Percentiles rank a stretch among this genome's conserved stretches.
Evolutionary conservation across 1,140 invertebrate species (phyloP).

Genomic region (Bombus sibiricus): DNA sequence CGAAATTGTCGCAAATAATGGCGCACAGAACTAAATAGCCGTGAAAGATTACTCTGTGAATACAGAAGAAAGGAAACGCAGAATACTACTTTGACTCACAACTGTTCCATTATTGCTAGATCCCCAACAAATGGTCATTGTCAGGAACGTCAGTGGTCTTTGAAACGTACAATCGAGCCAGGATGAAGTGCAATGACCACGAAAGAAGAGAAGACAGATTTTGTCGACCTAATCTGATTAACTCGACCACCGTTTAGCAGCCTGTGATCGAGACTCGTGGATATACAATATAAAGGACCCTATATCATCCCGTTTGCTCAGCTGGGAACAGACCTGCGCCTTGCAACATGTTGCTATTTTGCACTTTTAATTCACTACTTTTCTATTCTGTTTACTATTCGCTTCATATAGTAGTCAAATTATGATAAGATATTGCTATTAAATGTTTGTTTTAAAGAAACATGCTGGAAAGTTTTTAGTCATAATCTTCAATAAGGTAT

Average conservation of each 20-base stretch:
- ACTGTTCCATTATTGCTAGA: conserved; percentile 57
- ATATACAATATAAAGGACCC: conserved; percentile 40
- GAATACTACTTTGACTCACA: conserved; percentile 9
- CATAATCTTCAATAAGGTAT: too few species aligned
- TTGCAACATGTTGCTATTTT: neutral
- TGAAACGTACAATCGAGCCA: conserved; percentile 39
- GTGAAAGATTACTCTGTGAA: conserved; percentile 3
- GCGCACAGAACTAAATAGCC: neutral
- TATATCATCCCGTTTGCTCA: conserved; percentile 51
- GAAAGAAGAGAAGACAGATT: conserved; percentile 49
- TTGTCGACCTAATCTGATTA: conserved; percentile 70
- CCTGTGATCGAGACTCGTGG: conserved; percentile 49
- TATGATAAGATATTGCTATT: too few species aligned
- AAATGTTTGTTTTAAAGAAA: too few species aligned
- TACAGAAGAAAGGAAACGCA: neutral
- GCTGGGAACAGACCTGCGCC: conserved; percentile 23
- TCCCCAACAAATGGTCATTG: conserved; percentile 62
- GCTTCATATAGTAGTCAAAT: too few species aligned
- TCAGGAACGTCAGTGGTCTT: conserved; percentile 52
- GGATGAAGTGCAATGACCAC: conserved; percentile 37
- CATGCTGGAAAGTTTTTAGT: too few species aligned
- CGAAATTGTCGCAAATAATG: neutral
- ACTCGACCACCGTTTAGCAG: conserved; percentile 66
- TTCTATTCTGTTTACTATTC: neutral
- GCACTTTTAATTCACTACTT: neutral